Conservation (phyloP, 1,140 invertebrate genomes). For the Nymphalis io region DNA sequence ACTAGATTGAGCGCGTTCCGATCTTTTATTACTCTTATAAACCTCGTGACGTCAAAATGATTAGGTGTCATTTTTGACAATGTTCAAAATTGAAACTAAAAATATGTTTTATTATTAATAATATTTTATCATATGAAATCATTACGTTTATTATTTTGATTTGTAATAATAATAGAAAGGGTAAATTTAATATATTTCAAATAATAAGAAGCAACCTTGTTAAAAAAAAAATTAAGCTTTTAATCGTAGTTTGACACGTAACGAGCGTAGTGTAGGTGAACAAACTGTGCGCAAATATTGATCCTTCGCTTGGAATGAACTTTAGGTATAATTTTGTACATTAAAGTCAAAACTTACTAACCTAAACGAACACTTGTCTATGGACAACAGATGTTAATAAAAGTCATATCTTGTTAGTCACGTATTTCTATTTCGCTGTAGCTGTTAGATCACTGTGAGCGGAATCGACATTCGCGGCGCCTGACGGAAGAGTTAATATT, state of each 20-base stretch:
- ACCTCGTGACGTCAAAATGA: slow-evolving; percentile 20
- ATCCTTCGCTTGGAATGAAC: neutral
- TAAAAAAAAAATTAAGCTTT: neutral
- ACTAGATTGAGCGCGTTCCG: slow-evolving; percentile 36
- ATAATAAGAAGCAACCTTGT: neutral
- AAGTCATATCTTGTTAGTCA: slow-evolving; percentile 24
- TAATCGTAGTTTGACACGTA: neutral
- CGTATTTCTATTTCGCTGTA: slow-evolving; percentile 47
- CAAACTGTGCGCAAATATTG: neutral
- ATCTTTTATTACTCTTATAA: slow-evolving; percentile 37
- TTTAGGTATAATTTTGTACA: neutral
- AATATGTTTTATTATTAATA: too few relatives aligned
- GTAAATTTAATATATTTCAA: too few relatives aligned
- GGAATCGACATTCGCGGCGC: slow-evolving; percentile 52
- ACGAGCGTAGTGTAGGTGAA: neutral
- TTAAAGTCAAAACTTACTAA: neutral
- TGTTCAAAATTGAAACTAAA: too few relatives aligned
- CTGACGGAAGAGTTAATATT: slow-evolving; percentile 76
- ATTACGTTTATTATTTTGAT: too few relatives aligned
- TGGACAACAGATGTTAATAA: neutral
- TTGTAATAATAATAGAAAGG: too few relatives aligned
- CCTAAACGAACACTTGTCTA: slow-evolving; percentile 10
- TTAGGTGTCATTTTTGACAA: neutral
- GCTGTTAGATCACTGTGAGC: slow-evolving; percentile 48
- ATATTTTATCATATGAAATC: too few relatives aligned